These are phyloP conservation scores for Taeniopygia guttata DNA, from an alignment of 2,797 vertebrate genomes.

Conservation along the genomic window DNA sequence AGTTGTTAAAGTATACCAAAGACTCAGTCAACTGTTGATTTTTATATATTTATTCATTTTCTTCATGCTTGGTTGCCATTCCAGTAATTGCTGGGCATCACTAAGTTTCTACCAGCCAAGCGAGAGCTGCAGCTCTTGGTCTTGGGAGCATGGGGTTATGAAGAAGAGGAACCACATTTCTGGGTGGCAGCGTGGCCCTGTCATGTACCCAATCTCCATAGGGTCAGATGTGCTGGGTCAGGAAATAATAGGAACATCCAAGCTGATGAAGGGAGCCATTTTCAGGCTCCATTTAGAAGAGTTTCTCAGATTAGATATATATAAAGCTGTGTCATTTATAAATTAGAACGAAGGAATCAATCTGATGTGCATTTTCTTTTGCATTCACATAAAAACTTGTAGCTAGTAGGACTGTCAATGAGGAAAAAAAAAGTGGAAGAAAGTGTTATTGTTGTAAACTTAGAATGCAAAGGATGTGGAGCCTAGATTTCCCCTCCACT, in stretches of 20 bases:
- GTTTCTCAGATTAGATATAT: not conserved
- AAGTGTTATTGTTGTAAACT: not conserved
- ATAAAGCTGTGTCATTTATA: not conserved
- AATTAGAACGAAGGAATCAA: not conserved
- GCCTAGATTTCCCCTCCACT: not conserved
- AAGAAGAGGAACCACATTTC: not conserved
- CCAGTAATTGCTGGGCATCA: not conserved
- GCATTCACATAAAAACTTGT: not conserved
- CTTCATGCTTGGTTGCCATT: not conserved
- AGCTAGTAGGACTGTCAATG: not conserved
- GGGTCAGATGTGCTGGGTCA: not conserved
- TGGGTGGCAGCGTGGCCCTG: not conserved
- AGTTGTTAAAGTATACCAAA: not conserved
- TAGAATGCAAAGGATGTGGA: not conserved
- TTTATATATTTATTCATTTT: not conserved
- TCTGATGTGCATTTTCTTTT: not conserved
- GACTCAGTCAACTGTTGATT: not conserved
- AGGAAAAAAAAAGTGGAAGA: not conserved
- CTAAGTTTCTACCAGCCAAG: not conserved
- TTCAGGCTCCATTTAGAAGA: not conserved
- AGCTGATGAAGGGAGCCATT: not conserved
- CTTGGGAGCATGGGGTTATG: not conserved
- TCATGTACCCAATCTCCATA: not conserved
- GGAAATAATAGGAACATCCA: not conserved
- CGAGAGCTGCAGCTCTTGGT: not conserved